These are phyloP conservation scores for Pachypanchax playfairii DNA, from an alignment of 2,113 vertebrate genomes.

Conservation along the genomic window DNA sequence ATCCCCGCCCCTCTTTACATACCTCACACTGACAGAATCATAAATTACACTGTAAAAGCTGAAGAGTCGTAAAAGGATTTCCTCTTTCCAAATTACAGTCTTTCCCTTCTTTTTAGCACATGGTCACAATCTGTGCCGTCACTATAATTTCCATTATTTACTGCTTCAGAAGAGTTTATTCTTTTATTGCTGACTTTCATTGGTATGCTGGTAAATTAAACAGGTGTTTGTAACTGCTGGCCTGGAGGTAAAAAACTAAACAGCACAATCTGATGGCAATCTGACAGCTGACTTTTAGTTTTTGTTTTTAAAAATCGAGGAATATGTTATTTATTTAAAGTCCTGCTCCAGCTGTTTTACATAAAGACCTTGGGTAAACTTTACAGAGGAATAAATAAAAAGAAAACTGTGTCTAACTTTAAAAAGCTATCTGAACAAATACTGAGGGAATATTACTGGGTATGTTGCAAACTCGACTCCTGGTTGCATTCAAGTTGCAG, in stretches of 20 bases:
- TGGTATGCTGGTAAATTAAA: slow-evolving; percentile 2
- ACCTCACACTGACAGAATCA: slow-evolving; percentile 26
- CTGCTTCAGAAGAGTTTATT: slow-evolving; percentile 6
- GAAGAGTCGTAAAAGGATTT: slow-evolving; percentile 43
- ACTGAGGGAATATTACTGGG: no score
- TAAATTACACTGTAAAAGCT: slow-evolving; percentile 51
- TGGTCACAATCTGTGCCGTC: slow-evolving; percentile 36
- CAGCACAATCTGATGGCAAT: no score
- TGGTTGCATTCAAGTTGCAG: not conserved
- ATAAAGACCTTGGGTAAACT: no score
- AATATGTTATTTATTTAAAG: no score
- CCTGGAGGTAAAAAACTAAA: not conserved
- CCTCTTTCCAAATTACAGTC: slow-evolving; percentile 45
- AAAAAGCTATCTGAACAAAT: no score
- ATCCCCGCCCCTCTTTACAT: slow-evolving; percentile 12
- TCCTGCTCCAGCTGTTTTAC: no score
- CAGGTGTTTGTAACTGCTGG: slow-evolving; percentile 12
- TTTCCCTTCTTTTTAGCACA: slow-evolving; percentile 34
- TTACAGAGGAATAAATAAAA: no score
- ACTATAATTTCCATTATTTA: slow-evolving; percentile 22
- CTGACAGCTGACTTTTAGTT: no score
- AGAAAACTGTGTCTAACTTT: no score
- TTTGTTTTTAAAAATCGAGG: no score
- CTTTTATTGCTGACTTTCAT: slow-evolving; percentile 12
- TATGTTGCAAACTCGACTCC: no score